These are phyloP conservation scores for Temnopleurus reevesii DNA, from an alignment of 53 echinoderm and acorn worm genomes.

Conservation along the genomic window DNA sequence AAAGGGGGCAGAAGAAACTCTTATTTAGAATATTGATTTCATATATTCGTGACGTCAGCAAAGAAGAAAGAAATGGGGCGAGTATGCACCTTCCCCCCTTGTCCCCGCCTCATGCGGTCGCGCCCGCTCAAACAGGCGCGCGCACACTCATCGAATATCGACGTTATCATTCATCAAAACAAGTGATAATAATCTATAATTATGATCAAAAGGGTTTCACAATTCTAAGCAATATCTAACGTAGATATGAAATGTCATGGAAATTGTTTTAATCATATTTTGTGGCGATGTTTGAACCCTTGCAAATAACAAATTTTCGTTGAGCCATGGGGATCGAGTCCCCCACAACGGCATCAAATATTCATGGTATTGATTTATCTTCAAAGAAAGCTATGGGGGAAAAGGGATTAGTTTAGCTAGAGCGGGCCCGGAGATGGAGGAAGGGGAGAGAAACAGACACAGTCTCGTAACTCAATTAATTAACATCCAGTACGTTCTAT, in stretches of 20 bases:
- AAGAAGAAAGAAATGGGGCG: neutral
- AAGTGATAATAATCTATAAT: too few relatives aligned
- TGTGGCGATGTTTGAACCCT: neutral
- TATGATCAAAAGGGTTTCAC: too few relatives aligned
- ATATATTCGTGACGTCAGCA: conserved; percentile 45
- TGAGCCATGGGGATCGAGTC: neutral
- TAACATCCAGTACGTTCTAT: too few relatives aligned
- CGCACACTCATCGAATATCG: too few relatives aligned
- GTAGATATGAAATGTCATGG: too few relatives aligned
- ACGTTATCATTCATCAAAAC: too few relatives aligned
- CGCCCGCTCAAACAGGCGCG: neutral
- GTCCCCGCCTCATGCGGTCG: neutral
- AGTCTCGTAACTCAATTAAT: too few relatives aligned
- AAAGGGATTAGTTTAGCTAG: conserved; percentile 2
- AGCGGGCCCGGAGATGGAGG: neutral
- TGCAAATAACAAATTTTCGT: neutral
- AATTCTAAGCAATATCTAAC: too few relatives aligned
- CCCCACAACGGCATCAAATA: conserved; percentile 33
- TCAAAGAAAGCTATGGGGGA: neutral
- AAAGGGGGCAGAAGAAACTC: conserved; percentile 2
- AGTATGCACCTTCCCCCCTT: neutral
- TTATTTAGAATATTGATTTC: conserved; percentile 52
- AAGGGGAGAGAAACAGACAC: too few relatives aligned
- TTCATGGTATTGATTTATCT: conserved; percentile 32
- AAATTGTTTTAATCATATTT: neutral